These are phyloP conservation scores for Craterocephalus amniculus DNA, from an alignment of 2,797 vertebrate species.

Conservation along the genomic window DNA sequence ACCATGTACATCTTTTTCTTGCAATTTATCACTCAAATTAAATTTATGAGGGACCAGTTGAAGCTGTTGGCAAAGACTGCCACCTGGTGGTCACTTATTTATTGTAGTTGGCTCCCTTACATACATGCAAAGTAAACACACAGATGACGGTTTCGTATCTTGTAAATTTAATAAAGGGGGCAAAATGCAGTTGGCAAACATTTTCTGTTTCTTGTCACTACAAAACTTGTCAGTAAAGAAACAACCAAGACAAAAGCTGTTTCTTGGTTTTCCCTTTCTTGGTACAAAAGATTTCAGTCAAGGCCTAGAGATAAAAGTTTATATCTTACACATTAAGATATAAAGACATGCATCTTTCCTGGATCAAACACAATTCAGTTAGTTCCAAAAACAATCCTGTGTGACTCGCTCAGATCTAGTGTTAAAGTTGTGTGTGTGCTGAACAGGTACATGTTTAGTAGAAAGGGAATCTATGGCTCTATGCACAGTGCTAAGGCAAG, in stretches of 20 bases:
- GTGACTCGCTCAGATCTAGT: constrained; percentile 30
- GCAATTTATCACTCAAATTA: not conserved
- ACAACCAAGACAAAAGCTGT: constrained; percentile 32
- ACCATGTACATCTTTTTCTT: not conserved
- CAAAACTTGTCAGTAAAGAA: constrained; percentile 55
- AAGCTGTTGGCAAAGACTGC: constrained; percentile 25
- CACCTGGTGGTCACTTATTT: constrained; percentile 57
- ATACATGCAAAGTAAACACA: too few species aligned
- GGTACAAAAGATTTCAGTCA: constrained; percentile 57
- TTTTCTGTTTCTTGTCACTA: constrained; percentile 46
- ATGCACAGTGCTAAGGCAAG: constrained; percentile 57
- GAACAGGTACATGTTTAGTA: constrained; percentile 11
- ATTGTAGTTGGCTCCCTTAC: not conserved
- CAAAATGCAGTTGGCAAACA: constrained; percentile 59
- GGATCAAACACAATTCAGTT: constrained; percentile 30
- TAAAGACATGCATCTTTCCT: constrained; percentile 18
- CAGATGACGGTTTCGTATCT: constrained; percentile 32
- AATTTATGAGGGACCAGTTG: not conserved
- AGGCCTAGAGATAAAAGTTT: constrained; percentile 26
- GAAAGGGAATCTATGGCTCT: constrained; percentile 35
- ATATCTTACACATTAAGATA: constrained; percentile 12
- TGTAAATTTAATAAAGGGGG: constrained; percentile 65
- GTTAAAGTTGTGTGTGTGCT: constrained; percentile 6
- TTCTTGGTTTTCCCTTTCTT: constrained; percentile 58
- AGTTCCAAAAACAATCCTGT: constrained; percentile 37